Evolutionary conservation across 2,888 invertebrate genomes (phyloP).

Genomic region (Ennomos fuscantarius): DNA sequence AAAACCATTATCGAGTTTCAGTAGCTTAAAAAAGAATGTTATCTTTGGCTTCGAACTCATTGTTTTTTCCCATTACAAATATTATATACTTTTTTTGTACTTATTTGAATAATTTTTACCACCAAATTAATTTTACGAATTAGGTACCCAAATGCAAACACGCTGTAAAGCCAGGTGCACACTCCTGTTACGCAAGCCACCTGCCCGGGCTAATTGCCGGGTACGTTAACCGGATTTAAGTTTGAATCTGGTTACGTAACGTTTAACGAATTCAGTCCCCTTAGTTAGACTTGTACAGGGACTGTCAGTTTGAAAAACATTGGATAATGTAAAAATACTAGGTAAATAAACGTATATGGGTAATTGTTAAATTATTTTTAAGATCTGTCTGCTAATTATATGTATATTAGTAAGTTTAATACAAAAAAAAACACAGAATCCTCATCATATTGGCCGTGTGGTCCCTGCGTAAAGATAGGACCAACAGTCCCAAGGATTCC

Average conservation of each 20-base stretch:
- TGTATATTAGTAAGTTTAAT: no score
- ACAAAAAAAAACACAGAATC: no score
- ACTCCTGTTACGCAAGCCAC: conserved; percentile 46
- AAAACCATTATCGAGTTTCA: no score
- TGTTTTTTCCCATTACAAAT: no score
- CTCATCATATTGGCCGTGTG: no score
- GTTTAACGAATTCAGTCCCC: conserved; percentile 73
- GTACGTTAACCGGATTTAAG: conserved; percentile 75
- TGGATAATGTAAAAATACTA: neutral
- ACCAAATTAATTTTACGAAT: neutral
- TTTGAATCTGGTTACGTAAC: conserved; percentile 75
- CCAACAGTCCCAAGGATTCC: no score
- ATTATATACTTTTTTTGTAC: neutral
- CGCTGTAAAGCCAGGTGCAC: conserved; percentile 31
- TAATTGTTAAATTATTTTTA: no score
- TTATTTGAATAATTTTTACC: neutral
- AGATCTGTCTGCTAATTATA: no score
- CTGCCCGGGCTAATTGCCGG: conserved; percentile 70
- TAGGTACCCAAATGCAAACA: conserved; percentile 8
- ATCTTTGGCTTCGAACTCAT: no score
- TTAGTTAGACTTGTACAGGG: conserved; percentile 56
- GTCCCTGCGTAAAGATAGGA: no score
- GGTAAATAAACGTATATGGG: no score
- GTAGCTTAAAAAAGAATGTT: no score
- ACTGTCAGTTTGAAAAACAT: conserved; percentile 1